Evolutionary conservation across 2,113 vertebrate species (phyloP).

Genomic region (Pantherophis guttatus): DNA sequence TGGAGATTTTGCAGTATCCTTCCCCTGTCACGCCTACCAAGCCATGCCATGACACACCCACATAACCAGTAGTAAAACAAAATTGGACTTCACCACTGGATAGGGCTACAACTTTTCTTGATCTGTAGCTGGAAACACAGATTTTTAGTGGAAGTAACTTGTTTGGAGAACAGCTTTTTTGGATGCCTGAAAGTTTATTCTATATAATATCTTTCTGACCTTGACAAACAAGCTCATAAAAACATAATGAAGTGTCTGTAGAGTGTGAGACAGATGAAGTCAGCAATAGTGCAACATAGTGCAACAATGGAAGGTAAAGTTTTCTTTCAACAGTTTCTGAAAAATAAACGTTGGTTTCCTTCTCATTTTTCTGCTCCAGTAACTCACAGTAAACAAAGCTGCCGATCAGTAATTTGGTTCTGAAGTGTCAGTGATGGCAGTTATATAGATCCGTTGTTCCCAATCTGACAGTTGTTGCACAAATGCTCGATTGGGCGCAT

Average conservation of each 20-base stretch:
- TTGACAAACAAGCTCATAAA: neutral
- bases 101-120: neutral
- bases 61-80: too few relatives aligned
- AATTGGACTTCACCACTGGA: neutral
- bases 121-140: neutral
- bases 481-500: constrained; percentile 77
- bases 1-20: too few relatives aligned
- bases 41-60: too few relatives aligned
- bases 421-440: constrained; percentile 64
- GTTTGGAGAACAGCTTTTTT: neutral
- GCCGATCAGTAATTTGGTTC: constrained; percentile 65
- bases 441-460: constrained; percentile 68
- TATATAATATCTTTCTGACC: neutral
- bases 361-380: fast-evolving
- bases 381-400: neutral
- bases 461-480: constrained; percentile 81
- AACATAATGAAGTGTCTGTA: neutral
- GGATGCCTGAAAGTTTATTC: neutral
- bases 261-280: neutral
- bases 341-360: neutral
- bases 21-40: too few relatives aligned
- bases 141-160: neutral
- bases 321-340: neutral
- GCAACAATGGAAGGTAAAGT: neutral
- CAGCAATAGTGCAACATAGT: neutral